Conservation (phyloP, 2,113 vertebrate genomes). For the Varanus salvator region DNA sequence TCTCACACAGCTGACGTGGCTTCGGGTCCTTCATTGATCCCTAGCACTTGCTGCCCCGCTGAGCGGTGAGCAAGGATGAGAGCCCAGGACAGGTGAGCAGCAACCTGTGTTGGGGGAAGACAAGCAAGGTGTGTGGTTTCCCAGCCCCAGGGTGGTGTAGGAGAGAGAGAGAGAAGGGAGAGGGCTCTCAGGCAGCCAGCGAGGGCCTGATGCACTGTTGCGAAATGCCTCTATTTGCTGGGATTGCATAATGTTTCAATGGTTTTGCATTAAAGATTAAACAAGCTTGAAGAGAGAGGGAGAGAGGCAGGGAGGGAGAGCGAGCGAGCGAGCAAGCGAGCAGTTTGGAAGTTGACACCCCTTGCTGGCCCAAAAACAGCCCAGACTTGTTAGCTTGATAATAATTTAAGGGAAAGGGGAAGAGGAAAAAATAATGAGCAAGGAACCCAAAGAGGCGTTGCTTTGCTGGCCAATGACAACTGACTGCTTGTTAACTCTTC, state of each 20-base stretch:
- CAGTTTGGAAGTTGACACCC: not conserved
- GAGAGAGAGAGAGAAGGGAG: not conserved
- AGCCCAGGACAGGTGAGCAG: too few species aligned
- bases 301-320: not conserved
- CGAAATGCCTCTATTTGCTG: not conserved
- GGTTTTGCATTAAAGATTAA: slow-evolving; percentile 67
- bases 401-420: not conserved
- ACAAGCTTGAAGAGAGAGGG: not conserved
- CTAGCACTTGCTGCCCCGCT: not conserved
- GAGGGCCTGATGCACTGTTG: not conserved
- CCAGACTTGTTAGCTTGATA: not conserved
- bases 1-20: too few species aligned
- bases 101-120: too few species aligned
- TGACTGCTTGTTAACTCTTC: not conserved
- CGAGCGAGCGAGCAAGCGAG: not conserved
- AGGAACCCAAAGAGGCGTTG: not conserved
- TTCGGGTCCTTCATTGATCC: too few species aligned
- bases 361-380: not conserved
- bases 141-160: too few species aligned
- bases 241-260: slow-evolving; percentile 49
- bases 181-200: not conserved
- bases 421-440: not conserved
- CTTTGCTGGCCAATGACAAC: not conserved
- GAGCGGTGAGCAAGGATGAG: not conserved
- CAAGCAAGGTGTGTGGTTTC: too few species aligned